phyloP scores from a whole-genome alignment of 1,140 invertebrate genomes.

The Holcopasites calliopsidis region DNA sequence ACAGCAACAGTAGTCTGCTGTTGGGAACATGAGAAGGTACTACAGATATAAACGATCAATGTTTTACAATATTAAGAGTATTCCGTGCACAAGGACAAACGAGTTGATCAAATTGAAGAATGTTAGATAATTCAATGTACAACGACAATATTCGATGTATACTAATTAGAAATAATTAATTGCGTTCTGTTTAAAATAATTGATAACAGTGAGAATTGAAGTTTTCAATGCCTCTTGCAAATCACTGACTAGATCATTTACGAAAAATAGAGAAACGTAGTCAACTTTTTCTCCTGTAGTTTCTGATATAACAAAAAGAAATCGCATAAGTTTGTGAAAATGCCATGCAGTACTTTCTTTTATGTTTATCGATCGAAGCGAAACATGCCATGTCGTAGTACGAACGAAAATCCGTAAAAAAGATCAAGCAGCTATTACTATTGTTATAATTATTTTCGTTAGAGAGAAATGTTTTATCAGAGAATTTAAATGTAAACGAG shows the following conservation, averaged over 20 bases:
- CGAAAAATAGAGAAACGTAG: conserved; percentile 24
- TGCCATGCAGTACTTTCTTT: conserved; percentile 21
- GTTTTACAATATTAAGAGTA: conserved; percentile 24
- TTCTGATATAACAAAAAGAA: conserved; percentile 6
- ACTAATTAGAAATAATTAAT: conserved; percentile 17
- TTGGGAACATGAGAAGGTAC: conserved; percentile 33
- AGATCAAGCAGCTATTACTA: not conserved
- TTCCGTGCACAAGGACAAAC: conserved; percentile 34
- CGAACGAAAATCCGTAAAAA: not conserved
- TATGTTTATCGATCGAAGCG: not conserved
- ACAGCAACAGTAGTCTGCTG: conserved; percentile 9
- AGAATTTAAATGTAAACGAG: not conserved
- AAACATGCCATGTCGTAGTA: not conserved
- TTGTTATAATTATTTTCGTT: not conserved
- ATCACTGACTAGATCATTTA: not conserved
- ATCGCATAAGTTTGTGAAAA: conserved; percentile 13
- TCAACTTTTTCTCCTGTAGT: conserved; percentile 16
- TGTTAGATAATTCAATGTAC: conserved; percentile 41
- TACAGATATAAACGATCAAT: conserved; percentile 24
- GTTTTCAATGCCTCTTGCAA: conserved; percentile 17
- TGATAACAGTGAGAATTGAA: not conserved
- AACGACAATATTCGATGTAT: conserved; percentile 49
- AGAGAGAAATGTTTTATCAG: too few species aligned
- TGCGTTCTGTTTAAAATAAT: conserved; percentile 15
- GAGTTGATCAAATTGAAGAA: conserved; percentile 30